Conservation (phyloP, 2,888 invertebrate species). For the Yponomeuta cagnagella region DNA sequence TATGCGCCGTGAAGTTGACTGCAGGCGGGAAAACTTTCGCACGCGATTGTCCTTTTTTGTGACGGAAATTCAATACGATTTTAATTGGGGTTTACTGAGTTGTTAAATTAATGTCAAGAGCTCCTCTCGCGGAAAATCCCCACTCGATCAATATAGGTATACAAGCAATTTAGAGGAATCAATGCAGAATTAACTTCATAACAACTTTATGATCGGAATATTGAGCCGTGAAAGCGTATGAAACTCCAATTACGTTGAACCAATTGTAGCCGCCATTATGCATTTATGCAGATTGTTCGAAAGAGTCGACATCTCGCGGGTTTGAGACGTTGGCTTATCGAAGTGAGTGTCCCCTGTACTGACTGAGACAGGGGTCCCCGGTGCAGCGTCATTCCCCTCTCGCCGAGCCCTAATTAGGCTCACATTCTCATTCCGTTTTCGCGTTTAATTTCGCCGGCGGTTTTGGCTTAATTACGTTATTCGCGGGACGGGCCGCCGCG, state of each 20-base stretch:
- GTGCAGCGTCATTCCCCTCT: constrained; percentile 34
- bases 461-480: constrained; percentile 77
- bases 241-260: not conserved
- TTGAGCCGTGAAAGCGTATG: not conserved
- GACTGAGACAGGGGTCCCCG: constrained; percentile 18
- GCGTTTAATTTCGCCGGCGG: constrained; percentile 76
- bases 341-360: not conserved
- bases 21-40: not conserved
- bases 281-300: constrained; percentile 9
- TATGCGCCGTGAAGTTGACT: not conserved
- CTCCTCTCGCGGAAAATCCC: not conserved
- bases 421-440: constrained; percentile 78
- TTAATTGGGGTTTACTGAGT: not conserved
- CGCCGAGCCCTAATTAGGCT: constrained; percentile 75
- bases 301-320: not conserved
- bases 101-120: not conserved
- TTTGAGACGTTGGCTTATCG: not conserved
- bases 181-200: no score
- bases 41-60: not conserved
- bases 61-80: not conserved
- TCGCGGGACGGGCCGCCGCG: constrained; percentile 46
- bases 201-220: not conserved
- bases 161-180: not conserved
- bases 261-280: not conserved
- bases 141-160: not conserved